Base-by-base conservation (phyloP, 2,888 invertebrate genomes). In the Ctena decussata region DNA sequence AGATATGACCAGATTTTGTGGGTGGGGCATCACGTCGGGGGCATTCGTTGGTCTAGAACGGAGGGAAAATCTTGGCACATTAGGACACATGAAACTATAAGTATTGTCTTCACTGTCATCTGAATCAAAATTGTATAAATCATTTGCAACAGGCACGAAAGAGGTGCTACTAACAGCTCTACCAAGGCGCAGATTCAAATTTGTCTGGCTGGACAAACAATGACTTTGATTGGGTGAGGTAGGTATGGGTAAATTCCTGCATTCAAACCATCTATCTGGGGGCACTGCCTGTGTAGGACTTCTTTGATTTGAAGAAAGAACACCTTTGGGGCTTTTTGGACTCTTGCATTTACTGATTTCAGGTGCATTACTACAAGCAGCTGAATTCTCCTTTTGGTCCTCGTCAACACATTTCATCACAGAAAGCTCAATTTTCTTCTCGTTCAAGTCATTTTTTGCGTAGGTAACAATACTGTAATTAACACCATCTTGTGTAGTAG, bases 31-130 rank as follows among this genome's bases (percentile, higher is more conserved):
- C 21, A 86, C 27, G n/a, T 89, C 89, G 30, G 79, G 74, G 46
- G 81, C 83, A 73, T 69, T 75, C 11, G 80, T 37, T 30, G 82
- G 78, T 75, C 85, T 83, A 35, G 80, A 80, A 76, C 83, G 84
- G 27, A 84, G 69, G 3, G 85, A 71, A 27, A 77, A 79, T 82
- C 82, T 85, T 82, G 88, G 88, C 83, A 88, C 88, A 78, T 74
- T 89, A 0, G 89, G 86, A 77, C 86, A 89, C 86, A 86, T 86
- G 57, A 86, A 89, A 77, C 82, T 86, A 32, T 82, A 89, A 60
- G 85, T 85, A 60, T 81, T 86, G 49, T 89, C 89, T 74, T 89
- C 89, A 49, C 89, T 86, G 41, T 89, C 89, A 71, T 89, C 89
- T 0, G 89, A 89, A 49, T 89, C 89, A 77, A 89, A 89, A 73